Evolutionary conservation across 1,140 invertebrate species (phyloP), one percentile per base, ranked within the genome.

Genomic region (Luehdorfia chinensis): DNA sequence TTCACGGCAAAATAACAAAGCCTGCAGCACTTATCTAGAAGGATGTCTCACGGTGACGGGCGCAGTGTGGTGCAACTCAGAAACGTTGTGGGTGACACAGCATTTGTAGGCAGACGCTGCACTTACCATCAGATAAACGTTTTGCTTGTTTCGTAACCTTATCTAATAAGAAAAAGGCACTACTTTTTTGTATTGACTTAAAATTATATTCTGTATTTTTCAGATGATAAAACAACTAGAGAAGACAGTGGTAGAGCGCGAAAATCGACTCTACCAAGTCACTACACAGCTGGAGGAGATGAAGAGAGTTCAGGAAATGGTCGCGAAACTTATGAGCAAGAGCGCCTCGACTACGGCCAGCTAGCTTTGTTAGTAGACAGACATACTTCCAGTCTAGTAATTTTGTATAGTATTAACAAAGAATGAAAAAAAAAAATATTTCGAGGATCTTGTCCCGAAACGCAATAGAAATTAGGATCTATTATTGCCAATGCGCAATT

Each of bases 221-320:
- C 73, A 88, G 87, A 75, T 71, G 30, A 79, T 87, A 66, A 87
- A 88, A 54, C 77, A 78, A 27, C 53, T 86, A 23, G 87, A 88
- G 53, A 88, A 88, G 60, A 87, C 84, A 0, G 69, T 88, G 4
- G 55, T 84, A 27, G 87, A 88, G 46, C 50, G 87, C 4, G 87
- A 88, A 53, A 86, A 86, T 57, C 58, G 87, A 16, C 50, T 88
- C 51, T 84, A 80, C 53, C 84, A 87, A 55, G 54, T 87, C 43
- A 87, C 75, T 14, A 68, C 75, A n/a, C 87, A 88, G 48, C 56
- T 88, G 15, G 84, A 88, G 39, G 87, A 88, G 57, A 87, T 88
- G 87, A 79, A 87, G 34, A 61, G 83, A 1, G 78, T 87, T 2
- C 87, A 88, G 50, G 87, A 88, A 47, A 84, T 88, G 78, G 81